A percentile compares a stretch with the other conserved stretches of the same genome.
Evolutionary conservation across 1,140 invertebrate species (phyloP).

Genomic region (Apocrypta bakeri): DNA sequence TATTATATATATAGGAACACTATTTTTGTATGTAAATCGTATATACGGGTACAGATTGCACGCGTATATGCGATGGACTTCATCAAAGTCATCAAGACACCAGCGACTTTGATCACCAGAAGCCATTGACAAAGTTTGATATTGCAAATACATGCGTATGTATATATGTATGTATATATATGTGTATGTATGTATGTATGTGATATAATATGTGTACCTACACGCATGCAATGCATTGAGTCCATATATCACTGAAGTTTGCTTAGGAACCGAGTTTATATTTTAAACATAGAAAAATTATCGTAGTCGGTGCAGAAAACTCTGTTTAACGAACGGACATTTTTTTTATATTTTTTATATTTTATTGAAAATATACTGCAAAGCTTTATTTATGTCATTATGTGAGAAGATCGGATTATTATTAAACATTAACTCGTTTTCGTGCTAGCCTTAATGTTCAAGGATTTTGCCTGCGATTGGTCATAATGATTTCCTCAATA

Average conservation of each 20-base stretch:
- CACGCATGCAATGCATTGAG: no score
- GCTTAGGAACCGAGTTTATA: no score
- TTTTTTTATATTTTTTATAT: neutral
- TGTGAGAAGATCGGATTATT: neutral
- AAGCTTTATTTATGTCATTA: neutral
- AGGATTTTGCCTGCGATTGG: conserved; percentile 23
- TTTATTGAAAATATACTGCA: neutral
- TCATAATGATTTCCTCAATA: conserved; percentile 44
- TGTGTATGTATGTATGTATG: neutral
- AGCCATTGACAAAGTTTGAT: neutral
- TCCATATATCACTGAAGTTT: neutral
- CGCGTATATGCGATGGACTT: neutral
- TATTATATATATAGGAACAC: neutral
- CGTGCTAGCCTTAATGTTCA: conserved; percentile 16
- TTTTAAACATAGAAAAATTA: neutral
- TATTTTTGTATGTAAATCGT: neutral
- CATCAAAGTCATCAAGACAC: conserved; percentile 28
- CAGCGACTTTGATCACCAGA: no score
- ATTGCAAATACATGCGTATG: neutral
- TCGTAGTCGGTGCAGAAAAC: neutral
- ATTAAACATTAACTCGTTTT: conserved; percentile 13
- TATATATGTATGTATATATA: no score
- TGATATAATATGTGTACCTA: no score
- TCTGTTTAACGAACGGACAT: neutral
- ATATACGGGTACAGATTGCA: neutral